Evolutionary conservation across 1,140 invertebrate genomes (phyloP).

Genomic region (Bombus picipes): DNA sequence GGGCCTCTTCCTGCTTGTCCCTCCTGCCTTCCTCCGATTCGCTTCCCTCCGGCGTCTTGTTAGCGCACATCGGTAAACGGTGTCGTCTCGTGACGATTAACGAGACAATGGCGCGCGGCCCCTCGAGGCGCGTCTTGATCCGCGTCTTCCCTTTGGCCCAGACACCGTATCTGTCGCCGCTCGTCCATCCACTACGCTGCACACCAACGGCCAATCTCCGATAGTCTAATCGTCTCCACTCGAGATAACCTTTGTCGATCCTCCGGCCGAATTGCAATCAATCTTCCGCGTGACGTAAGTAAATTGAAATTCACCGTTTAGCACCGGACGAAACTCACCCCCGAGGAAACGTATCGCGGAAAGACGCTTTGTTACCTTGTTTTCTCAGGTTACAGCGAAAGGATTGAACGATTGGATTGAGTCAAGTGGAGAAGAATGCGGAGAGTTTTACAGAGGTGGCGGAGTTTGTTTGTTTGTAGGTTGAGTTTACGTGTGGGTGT

Average conservation of each 20-base stretch:
- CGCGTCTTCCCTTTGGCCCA: slow-evolving; percentile 41
- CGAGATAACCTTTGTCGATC: slow-evolving; percentile 40
- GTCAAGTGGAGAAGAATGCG: neutral
- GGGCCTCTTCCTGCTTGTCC: slow-evolving; percentile 11
- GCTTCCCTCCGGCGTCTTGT: slow-evolving; percentile 29
- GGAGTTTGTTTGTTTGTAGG: too few relatives aligned
- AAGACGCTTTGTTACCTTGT: neutral
- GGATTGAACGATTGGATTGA: neutral
- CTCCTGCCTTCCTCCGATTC: neutral
- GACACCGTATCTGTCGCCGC: slow-evolving; percentile 20
- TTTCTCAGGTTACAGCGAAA: neutral
- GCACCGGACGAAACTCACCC: neutral
- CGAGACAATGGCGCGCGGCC: slow-evolving; percentile 52
- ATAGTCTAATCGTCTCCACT: slow-evolving; percentile 29
- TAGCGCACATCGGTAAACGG: slow-evolving; percentile 63
- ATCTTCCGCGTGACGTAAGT: slow-evolving; percentile 28
- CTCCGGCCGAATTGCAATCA: slow-evolving; percentile 4
- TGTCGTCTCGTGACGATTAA: slow-evolving; percentile 64
- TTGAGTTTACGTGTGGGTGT: too few relatives aligned
- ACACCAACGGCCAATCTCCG: slow-evolving; percentile 1
- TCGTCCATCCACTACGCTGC: neutral
- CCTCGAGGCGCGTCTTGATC: slow-evolving; percentile 54
- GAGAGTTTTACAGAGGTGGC: too few relatives aligned
- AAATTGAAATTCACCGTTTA: slow-evolving; percentile 43
- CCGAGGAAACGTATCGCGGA: neutral